Conservation (phyloP, 1,140 invertebrate species). For the Anagrus nilaparvatae region DNA sequence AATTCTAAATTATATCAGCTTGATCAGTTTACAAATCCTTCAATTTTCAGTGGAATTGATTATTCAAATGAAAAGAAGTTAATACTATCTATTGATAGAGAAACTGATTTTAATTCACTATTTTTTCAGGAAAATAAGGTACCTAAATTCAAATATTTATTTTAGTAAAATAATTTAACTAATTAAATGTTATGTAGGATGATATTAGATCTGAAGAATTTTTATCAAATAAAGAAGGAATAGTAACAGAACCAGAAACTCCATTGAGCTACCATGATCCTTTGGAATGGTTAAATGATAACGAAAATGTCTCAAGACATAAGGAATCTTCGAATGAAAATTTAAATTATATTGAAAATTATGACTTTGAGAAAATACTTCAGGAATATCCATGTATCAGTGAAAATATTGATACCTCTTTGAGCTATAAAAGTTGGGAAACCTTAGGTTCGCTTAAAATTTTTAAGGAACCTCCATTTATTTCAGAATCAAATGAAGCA, state of each 20-base stretch:
- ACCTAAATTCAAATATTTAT: no score
- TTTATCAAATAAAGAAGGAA: constrained; percentile 16
- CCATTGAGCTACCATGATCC: constrained; percentile 15
- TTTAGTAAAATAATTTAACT: no score
- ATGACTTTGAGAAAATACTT: constrained; percentile 2
- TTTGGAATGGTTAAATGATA: neutral
- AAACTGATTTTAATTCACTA: constrained; percentile 10
- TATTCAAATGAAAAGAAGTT: constrained; percentile 12
- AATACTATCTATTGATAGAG: neutral
- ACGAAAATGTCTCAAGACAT: no score
- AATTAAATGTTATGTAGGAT: constrained; percentile 18
- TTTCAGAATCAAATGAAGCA: constrained; percentile 25
- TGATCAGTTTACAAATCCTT: constrained; percentile 17
- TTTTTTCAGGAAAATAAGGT: constrained; percentile 5
- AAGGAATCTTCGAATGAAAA: constrained; percentile 3
- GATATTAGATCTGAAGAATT: constrained; percentile 11
- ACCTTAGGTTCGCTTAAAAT: constrained; percentile 25
- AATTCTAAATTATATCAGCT: constrained; percentile 18
- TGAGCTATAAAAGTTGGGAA: constrained; percentile 33
- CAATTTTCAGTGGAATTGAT: constrained; percentile 12
- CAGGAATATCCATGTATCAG: constrained; percentile 12
- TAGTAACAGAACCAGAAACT: constrained; percentile 22
- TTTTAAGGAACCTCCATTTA: constrained; percentile 26
- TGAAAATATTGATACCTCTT: constrained; percentile 19
- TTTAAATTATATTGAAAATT: constrained; percentile 2